Base-by-base conservation (phyloP, 2,888 invertebrate species). In the Gibbula magus region DNA sequence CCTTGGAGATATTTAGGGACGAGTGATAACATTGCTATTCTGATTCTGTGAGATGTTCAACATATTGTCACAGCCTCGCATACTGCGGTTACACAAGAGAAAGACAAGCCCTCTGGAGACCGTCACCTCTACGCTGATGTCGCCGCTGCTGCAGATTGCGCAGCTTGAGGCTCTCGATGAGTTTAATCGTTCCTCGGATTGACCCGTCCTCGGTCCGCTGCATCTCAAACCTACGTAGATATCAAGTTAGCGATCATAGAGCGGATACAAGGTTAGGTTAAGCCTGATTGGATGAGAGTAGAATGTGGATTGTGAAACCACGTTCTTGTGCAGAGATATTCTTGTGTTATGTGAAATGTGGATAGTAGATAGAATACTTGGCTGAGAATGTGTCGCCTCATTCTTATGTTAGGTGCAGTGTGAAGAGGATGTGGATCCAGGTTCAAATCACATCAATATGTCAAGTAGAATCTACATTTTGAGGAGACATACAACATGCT, bases 201-300 rank as follows among this genome's bases (percentile, higher is more conserved):
- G 96, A 96, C 2, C 96, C 96, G 91, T 96, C 96, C 83, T 94
- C 94, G 0, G 95, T 95, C 92, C 96, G 96, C 79, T 96, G 93
- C 94, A 96, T 95, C 93, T 96, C 96, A 93, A 96, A 95, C 94
- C 96, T 96, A 94, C 18, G 75, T 52, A 67, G 29, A 67, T 29
- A 39, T 70, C 35, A 32, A 35, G 70, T 70, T 70, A 70, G 70
- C 39, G 7, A 7, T 45, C 29, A 70, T 70, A 39, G 70, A 35
- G 70, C 8, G 2, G 54, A 54, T 54, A 18, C 20, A 54, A 2
- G 20, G 20, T 7, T 25, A 56, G 25, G 20, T 20, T 10, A 25
- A 56, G 45, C 45, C 45, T 45, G 45, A 45, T 45, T 45, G 45
- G 45, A 45, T 45, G 8, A 45, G 16, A 56, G 20, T 56, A 56